Base-by-base conservation (phyloP, 2,888 invertebrate genomes). In the Spodoptera littoralis region DNA sequence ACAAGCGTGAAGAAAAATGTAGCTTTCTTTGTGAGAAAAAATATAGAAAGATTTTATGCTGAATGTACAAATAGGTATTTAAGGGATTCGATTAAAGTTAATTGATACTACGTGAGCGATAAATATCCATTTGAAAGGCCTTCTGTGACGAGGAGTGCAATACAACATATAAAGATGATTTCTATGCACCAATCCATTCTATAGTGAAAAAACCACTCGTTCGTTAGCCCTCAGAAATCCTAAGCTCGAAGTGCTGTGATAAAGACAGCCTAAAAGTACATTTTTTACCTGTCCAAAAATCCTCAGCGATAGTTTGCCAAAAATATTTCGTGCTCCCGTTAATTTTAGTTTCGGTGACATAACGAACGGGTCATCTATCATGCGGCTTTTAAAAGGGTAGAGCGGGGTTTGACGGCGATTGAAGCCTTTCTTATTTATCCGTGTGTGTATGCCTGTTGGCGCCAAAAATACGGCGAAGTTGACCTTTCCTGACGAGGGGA, bases 341-440 rank as follows among this genome's bases (percentile, higher is more conserved):
- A 86, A 85, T 88, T 88, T 83, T 79, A 81, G 81, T 82, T 79
- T 69, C 80, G 76, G 80, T 80, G 76, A 82, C 84, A 82, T 84
- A 85, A 84, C 85, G 84, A 83, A 72, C 76, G 81, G 82, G 87
- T 85, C 92, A 93, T 93, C 92, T 92, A 93, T 94, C 92, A 93
- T 92, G 86, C 83, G 87, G 84, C 83, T 88, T 88, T 88, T 88
- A 90, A 90, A 93, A 92, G 93, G 93, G 92, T 91, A 87, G 87
- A 86, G 82, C 82, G 82, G 91, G 89, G 89, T 87, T 36, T 88
- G 90, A 89, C 88, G 88, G 85, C 87, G 89, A 89, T 90, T 87
- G 90, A 90, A 89, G 90, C 87, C 86, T 92, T 92, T 90, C 89
- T 89, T 92, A 91, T 90, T 90, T 91, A 89, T 89, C 90, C 86